A percentile compares a stretch with the other conserved stretches of the same genome.
Evolutionary conservation across 1,140 invertebrate species (phyloP).

Genomic region (Bursaphelenchus mucronatus): DNA sequence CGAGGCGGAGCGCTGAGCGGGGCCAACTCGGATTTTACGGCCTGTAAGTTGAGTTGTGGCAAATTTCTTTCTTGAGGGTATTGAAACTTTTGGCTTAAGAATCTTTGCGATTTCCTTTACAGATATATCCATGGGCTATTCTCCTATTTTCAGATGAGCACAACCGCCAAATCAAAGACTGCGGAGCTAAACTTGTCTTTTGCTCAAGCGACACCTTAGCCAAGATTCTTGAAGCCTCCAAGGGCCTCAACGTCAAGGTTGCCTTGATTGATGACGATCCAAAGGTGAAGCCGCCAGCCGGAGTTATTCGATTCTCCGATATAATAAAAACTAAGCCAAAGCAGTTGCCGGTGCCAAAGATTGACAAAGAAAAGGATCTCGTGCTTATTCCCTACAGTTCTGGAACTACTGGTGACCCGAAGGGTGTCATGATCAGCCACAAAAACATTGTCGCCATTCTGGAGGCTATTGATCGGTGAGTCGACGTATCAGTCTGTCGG

Average conservation of each 20-base stretch:
- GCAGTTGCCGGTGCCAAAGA: constrained; percentile 4
- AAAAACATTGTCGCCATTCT: constrained; percentile 38
- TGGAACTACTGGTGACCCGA: constrained; percentile 37
- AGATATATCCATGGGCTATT: no score
- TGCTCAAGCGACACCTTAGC: constrained; percentile 69
- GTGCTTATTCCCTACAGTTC: constrained; percentile 33
- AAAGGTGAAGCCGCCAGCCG: constrained; percentile 6
- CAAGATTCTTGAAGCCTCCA: constrained; percentile 67
- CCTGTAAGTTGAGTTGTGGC: constrained; percentile 18
- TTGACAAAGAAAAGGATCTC: constrained; percentile 33
- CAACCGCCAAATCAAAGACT: constrained; percentile 64
- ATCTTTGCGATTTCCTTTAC: no score
- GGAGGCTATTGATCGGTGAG: no score
- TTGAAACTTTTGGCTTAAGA: neutral
- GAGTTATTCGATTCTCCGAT: constrained; percentile 10
- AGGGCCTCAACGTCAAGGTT: constrained; percentile 65
- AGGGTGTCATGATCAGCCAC: constrained; percentile 27
- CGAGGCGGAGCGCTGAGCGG: constrained; percentile 17
- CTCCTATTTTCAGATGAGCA: constrained; percentile 68
- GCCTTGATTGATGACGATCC: neutral
- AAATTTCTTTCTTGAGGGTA: neutral
- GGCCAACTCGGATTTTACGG: constrained; percentile 9
- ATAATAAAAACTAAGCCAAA: constrained; percentile 16
- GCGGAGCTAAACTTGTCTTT: constrained; percentile 59
- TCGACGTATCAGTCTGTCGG: no score